Percentiles rank a stretch among this genome's conserved stretches.
Conservation (phyloP, 2,888 invertebrate genomes). For the Ennomos quercinarius region DNA sequence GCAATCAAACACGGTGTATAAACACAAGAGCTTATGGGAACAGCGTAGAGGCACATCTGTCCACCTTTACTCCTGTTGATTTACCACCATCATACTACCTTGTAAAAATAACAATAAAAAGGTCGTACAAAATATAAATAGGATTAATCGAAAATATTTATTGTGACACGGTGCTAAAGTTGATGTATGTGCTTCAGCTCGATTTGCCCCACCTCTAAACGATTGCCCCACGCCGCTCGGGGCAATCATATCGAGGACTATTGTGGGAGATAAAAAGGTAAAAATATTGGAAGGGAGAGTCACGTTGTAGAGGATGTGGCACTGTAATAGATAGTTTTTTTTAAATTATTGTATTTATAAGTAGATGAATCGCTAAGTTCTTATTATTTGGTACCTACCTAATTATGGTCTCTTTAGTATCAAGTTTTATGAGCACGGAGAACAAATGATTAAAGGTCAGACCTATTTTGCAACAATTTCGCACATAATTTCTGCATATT, state of each 20-base stretch:
- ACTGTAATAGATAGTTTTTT: not conserved
- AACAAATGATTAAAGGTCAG: too few relatives aligned
- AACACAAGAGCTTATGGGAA: constrained; percentile 30
- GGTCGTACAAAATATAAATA: not conserved
- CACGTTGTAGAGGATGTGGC: constrained; percentile 30
- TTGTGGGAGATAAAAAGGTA: constrained; percentile 76
- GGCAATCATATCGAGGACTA: constrained; percentile 75
- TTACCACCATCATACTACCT: not conserved
- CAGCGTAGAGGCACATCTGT: constrained; percentile 43
- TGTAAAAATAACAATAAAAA: constrained; percentile 6
- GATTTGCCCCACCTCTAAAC: constrained; percentile 40
- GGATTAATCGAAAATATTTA: not conserved
- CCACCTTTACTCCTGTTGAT: constrained; percentile 21
- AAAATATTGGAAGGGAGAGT: constrained; percentile 44
- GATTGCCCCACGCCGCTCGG: constrained; percentile 47
- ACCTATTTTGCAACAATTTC: too few relatives aligned
- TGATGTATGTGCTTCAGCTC: constrained; percentile 18
- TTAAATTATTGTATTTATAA: too few relatives aligned
- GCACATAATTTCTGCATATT: too few relatives aligned
- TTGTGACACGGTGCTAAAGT: constrained; percentile 16
- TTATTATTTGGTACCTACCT: too few relatives aligned
- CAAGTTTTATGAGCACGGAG: too few relatives aligned
- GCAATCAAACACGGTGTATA: constrained; percentile 34
- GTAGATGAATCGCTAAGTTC: too few relatives aligned
- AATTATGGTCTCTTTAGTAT: too few relatives aligned